Evolutionary conservation across 1,140 invertebrate genomes (phyloP).

Genomic region (Eufriesea mexicana): DNA sequence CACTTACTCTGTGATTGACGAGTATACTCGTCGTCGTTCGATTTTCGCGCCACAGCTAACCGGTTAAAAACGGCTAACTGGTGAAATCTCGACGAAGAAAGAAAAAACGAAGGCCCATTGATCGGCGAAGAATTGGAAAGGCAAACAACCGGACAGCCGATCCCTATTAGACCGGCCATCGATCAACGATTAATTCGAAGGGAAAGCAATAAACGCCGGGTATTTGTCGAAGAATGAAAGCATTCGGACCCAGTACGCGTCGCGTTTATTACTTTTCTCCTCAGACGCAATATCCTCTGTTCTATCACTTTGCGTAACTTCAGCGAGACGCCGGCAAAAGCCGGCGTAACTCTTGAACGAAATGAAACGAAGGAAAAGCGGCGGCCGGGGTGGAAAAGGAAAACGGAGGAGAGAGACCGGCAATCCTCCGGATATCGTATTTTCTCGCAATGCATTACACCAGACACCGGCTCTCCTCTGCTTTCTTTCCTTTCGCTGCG

Average conservation of each 20-base stretch:
- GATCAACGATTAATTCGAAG: neutral
- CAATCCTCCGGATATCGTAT: constrained; percentile 61
- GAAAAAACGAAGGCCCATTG: no score
- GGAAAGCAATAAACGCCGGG: neutral
- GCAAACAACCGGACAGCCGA: neutral
- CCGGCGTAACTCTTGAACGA: constrained; percentile 34
- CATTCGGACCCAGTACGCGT: neutral
- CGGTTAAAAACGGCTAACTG: no score
- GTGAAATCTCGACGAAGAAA: no score
- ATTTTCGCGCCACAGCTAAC: no score
- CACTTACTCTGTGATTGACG: no score
- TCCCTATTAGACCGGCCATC: neutral
- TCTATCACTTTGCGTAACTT: constrained; percentile 20
- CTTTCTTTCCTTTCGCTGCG: neutral
- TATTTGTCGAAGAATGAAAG: neutral
- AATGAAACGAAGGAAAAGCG: constrained; percentile 57
- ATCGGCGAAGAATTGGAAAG: neutral
- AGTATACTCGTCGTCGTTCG: no score
- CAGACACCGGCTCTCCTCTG: neutral
- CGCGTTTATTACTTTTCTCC: constrained; percentile 20
- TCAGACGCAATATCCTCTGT: constrained; percentile 28
- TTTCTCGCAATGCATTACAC: constrained; percentile 55
- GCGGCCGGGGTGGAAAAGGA: constrained; percentile 10
- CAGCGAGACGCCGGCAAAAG: neutral
- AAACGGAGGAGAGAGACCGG: constrained; percentile 37